These are phyloP conservation scores for Lontra canadensis DNA, from an alignment of 2,113 vertebrate species.

Conservation along the genomic window DNA sequence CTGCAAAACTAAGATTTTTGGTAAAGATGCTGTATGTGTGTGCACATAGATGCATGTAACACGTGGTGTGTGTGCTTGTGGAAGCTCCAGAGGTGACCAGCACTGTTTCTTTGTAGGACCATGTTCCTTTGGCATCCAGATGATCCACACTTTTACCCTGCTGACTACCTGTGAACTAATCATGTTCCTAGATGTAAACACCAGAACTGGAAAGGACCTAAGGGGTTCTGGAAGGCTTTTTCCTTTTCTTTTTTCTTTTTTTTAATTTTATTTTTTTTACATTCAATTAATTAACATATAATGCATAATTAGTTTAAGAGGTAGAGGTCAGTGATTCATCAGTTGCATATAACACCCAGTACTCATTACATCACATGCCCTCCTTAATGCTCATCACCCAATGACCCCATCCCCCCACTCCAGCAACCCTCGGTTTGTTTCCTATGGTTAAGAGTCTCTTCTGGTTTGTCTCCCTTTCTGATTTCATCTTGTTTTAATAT, in stretches of 20 bases:
- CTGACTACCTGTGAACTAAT: not conserved
- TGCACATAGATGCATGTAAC: not conserved
- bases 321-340: not conserved
- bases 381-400: not conserved
- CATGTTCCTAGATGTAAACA: not conserved
- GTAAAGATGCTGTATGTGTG: not conserved
- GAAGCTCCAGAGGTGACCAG: not conserved
- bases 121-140: not conserved
- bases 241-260: not conserved
- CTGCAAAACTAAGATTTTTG: not conserved
- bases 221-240: not conserved
- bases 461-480: not conserved
- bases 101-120: not conserved
- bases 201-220: not conserved
- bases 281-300: not conserved
- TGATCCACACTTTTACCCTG: not conserved
- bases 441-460: not conserved
- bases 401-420: not conserved
- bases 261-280: not conserved
- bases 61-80: not conserved
- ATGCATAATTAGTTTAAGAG: not conserved
- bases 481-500: not conserved
- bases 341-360: not conserved
- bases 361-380: not conserved
- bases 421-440: not conserved